These are phyloP conservation scores for Platyrinchus mystaceus DNA, from an alignment of 2,797 vertebrate genomes.

Conservation along the genomic window DNA sequence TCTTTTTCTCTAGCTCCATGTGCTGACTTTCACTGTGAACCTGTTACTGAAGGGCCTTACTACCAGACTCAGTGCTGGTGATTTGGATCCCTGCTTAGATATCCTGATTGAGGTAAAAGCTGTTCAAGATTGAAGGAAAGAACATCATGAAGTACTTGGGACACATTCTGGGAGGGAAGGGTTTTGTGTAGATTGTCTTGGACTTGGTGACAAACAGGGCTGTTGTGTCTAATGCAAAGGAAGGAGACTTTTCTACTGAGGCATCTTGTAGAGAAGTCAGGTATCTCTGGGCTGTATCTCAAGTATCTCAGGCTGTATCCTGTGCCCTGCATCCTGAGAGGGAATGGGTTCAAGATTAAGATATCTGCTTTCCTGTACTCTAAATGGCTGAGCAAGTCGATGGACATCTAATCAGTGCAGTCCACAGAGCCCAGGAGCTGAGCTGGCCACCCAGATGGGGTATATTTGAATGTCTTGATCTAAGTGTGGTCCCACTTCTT, in stretches of 20 bases:
- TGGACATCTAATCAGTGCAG: background rate
- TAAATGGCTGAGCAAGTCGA: background rate
- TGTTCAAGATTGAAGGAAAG: background rate
- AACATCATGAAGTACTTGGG: background rate
- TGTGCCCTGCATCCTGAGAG: background rate
- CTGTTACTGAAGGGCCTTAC: conserved; percentile 84
- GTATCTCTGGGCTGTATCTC: background rate
- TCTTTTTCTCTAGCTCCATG: conserved; percentile 84
- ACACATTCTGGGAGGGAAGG: background rate
- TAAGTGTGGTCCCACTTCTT: background rate
- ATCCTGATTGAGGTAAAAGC: conserved; percentile 86
- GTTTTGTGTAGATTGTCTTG: background rate
- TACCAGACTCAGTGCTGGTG: conserved; percentile 83
- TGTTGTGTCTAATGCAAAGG: background rate
- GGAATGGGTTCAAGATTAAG: background rate
- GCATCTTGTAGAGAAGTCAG: background rate
- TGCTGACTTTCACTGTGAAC: conserved; percentile 92
- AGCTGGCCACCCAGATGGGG: background rate
- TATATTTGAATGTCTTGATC: background rate
- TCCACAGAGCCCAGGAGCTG: background rate
- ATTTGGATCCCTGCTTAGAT: conserved; percentile 91
- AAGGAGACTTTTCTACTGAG: background rate
- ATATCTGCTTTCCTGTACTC: background rate
- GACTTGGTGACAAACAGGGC: background rate
- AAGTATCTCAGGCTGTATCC: background rate